Conservation (phyloP, 2,888 invertebrate species). For the Pristionchus fissidentatus region DNA sequence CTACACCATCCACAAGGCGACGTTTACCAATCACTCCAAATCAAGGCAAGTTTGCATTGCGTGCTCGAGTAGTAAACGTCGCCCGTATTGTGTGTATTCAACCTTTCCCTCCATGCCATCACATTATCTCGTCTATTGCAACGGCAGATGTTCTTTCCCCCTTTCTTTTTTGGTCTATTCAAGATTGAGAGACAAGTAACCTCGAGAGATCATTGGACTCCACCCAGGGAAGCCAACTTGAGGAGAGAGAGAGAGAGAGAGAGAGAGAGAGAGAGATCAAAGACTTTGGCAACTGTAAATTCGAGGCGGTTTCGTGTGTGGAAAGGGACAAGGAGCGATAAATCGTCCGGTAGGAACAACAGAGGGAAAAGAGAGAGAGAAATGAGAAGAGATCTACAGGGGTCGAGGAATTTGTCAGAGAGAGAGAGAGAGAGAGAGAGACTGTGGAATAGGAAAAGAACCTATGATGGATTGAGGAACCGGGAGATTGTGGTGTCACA, state of each 20-base stretch:
- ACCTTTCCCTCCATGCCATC: conserved; percentile 4
- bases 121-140: conserved; percentile 30
- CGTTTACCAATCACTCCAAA: conserved; percentile 20
- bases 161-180: background rate
- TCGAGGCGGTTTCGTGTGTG: conserved; percentile 17
- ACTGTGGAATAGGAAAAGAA: no score
- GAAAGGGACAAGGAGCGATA: conserved; percentile 38
- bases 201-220: no score
- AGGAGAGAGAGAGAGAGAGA: background rate
- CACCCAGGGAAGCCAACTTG: no score
- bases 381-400: background rate
- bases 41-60: conserved; percentile 2
- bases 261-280: background rate
- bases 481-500: no score
- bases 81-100: background rate
- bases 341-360: conserved; percentile 28
- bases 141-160: conserved; percentile 36
- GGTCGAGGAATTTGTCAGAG: conserved; percentile 15
- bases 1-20: conserved; percentile 6
- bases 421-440: background rate
- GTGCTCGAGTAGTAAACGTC: background rate
- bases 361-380: background rate
- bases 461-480: no score
- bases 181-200: conserved; percentile 32
- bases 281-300: background rate